Evolutionary conservation across 1,140 invertebrate genomes (phyloP), one percentile per base, ranked within the genome.

Genomic region (Odontomachus brunneus): DNA sequence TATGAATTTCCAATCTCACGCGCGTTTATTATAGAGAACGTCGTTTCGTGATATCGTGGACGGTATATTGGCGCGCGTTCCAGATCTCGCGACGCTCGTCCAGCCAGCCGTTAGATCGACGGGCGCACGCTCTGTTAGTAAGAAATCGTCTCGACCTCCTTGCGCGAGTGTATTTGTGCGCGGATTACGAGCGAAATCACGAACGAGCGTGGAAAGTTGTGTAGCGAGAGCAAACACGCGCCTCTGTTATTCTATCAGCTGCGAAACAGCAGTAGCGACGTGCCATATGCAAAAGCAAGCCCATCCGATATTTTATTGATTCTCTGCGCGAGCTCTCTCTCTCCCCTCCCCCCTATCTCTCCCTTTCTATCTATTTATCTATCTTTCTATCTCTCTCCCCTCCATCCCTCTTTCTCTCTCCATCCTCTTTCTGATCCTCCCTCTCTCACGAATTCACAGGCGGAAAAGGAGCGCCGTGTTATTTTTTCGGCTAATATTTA

Each of bases 171-270:
- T 80, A 57, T 84, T 75, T 81, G 83, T 22, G 55, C 86, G 83
- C 78, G 83, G 87, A 88, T 88, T 88, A 88, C 87, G 55, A 81
- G 76, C 75, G 78, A 87, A 85, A 88, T 88, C 87, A 87, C 83
- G 62, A 84, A 62, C 74, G 55, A 66, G 73, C n/a, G 55, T 69
- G 59, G 78, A 57, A 82, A 78, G 78, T 84, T 72, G 19, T 85
- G 87, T 88, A 88, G 78, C 87, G 83, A 88, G 72, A 88, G 86
- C 86, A 88, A 88, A 88, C 87, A 88, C 83, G 86, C 83, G 86
- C 88, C 82, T 88, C 86, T 88, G 87, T 88, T 88, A 88, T 88
- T 88, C 87, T 78, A 88, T 76, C 87, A 72, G 69, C 86, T 88
- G 86, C 86, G 87, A 88, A 82, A 72, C 71, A 26, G 38, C 48